Evolutionary conservation across 2,888 invertebrate genomes (phyloP), one percentile per base, ranked within the genome.

Genomic region (Deilephila elpenor): DNA sequence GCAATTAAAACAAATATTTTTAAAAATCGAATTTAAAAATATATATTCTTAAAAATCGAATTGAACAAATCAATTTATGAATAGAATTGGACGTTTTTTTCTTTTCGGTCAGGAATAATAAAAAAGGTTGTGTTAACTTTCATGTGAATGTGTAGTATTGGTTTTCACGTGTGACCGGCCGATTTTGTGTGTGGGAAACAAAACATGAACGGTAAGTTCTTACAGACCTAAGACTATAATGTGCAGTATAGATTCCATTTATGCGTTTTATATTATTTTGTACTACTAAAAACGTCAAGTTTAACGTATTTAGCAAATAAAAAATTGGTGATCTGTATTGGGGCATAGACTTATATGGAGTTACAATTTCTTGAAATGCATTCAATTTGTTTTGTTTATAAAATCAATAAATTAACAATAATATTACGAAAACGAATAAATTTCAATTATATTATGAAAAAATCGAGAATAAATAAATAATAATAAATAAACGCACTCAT

Each of bases 191-290:
- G 56, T 73, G 61, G 71, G 59, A 73, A 25, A 6, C 8, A n/a
- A 62, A 79, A 74, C 70, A 82, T 82, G 82, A 82, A 80, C 77
- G 79, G 82, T 82, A 61, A 80, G 82, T 80, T 73, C 11, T 44
- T 14, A 44, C 44, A 44, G 2, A 0, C 14, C 11, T 11, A 44
- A 44, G 14, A 44, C 44, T 14, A 32, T 32, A 44, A 67, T 73
- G 19, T 34, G 20, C 25, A 17, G 44, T 25, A 29, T 25, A 0
- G 3, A 20, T 44, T n/a, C n/a, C 14, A 19, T 8, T 44, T 64
- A 64, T 20, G 20, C 37, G 17, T 44, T 44, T 64, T n/a, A 62
- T 60, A 14, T 60, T 14, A 4, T 60, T 20, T 25, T 20, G 25
- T 25, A 29, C 1, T 8, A 32, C 29, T 60, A 17, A 32, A 32